phyloP scores from a whole-genome alignment of 2,888 invertebrate genomes.

The Proisotoma minuta region DNA sequence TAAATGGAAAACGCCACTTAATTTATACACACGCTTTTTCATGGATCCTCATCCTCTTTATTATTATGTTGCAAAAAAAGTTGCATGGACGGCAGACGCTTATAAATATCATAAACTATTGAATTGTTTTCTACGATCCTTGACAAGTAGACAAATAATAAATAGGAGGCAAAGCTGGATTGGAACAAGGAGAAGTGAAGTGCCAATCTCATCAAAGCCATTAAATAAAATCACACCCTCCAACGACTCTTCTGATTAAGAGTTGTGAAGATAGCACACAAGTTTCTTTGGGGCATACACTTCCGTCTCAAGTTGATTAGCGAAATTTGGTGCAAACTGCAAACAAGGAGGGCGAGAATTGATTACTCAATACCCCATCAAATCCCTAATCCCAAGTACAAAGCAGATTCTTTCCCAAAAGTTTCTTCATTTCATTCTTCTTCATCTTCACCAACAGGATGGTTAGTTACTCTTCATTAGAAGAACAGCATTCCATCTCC shows the following conservation, averaged over 20 bases:
- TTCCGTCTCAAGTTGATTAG: not conserved
- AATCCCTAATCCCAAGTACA: not conserved
- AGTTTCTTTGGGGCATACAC: not conserved
- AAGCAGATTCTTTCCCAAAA: not conserved
- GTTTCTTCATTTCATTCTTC: slow-evolving; percentile 5
- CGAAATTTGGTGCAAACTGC: not conserved
- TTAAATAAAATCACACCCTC: slow-evolving; percentile 14
- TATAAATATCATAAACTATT: too few relatives aligned
- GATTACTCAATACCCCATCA: not conserved
- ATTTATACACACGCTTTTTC: too few relatives aligned
- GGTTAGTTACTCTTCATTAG: not conserved
- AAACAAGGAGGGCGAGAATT: not conserved
- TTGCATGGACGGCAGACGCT: too few relatives aligned
- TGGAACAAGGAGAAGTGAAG: not conserved
- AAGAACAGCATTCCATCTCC: not conserved
- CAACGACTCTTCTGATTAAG: slow-evolving; percentile 12
- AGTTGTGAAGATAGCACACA: not conserved
- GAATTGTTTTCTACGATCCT: too few relatives aligned
- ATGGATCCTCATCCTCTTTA: too few relatives aligned
- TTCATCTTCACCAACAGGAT: not conserved
- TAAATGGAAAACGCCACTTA: slow-evolving; percentile 8
- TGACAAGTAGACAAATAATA: too few relatives aligned
- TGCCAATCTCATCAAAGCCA: slow-evolving; percentile 15
- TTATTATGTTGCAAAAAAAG: too few relatives aligned
- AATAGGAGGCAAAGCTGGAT: too few relatives aligned